These are phyloP conservation scores for Netelia melanura DNA, from an alignment of 2,888 invertebrate genomes.

Conservation along the genomic window DNA sequence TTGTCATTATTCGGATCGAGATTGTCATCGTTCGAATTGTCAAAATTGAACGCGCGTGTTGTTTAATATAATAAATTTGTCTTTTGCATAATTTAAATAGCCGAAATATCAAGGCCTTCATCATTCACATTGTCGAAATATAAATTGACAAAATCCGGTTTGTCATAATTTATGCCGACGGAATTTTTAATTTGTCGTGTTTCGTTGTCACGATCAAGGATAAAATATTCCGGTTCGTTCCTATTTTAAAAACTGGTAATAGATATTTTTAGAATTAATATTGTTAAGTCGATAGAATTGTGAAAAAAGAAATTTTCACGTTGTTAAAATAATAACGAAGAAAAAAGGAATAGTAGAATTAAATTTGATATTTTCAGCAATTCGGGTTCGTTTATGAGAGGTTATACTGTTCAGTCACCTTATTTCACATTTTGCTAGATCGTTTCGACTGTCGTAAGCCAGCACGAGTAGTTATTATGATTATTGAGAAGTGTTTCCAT, in stretches of 20 bases:
- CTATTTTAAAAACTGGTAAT: too few species aligned
- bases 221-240: neutral
- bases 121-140: neutral
- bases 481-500: neutral
- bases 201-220: neutral
- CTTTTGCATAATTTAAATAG: neutral
- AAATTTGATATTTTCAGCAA: neutral
- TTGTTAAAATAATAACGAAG: neutral
- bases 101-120: neutral
- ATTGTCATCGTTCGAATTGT: neutral
- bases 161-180: neutral
- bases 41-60: too few species aligned
- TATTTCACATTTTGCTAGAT: neutral
- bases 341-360: neutral
- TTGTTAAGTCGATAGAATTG: neutral
- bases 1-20: neutral
- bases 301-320: neutral
- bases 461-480: neutral
- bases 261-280: neutral
- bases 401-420: neutral
- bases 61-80: too few species aligned
- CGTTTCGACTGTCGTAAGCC: neutral
- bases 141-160: neutral
- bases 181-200: neutral
- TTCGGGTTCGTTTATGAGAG: neutral